Evolutionary conservation across 2,888 invertebrate species (phyloP).

Genomic region (Hydroisotoma schaefferi): DNA sequence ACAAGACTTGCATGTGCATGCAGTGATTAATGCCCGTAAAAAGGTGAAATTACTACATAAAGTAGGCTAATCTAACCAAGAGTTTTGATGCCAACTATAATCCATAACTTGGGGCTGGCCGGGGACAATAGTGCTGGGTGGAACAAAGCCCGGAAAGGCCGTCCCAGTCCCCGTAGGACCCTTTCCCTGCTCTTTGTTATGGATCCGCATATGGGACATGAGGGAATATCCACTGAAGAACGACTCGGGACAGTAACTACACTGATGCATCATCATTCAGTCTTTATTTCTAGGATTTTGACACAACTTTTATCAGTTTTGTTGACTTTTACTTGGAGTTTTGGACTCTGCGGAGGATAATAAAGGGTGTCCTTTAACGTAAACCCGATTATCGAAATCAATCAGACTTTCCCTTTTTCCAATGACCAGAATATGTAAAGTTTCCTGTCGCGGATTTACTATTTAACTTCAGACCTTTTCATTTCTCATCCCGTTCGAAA

Average conservation of each 20-base stretch:
- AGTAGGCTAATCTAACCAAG: slow-evolving; percentile 22
- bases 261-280: slow-evolving; percentile 35
- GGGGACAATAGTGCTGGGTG: slow-evolving; percentile 30
- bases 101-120: slow-evolving; percentile 33
- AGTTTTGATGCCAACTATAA: slow-evolving; percentile 41
- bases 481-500: too few species aligned
- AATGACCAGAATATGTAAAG: slow-evolving; percentile 7
- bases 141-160: slow-evolving; percentile 39
- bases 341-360: too few species aligned
- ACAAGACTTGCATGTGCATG: not conserved
- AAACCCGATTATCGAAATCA: too few species aligned
- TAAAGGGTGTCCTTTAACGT: too few species aligned
- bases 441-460: not conserved
- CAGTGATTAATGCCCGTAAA: not conserved
- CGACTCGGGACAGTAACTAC: slow-evolving; percentile 38
- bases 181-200: slow-evolving; percentile 28
- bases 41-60: not conserved
- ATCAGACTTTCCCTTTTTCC: slow-evolving; percentile 3
- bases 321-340: too few species aligned
- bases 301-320: not conserved
- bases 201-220: slow-evolving; percentile 38
- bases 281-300: not conserved
- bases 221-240: slow-evolving; percentile 43
- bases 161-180: slow-evolving; percentile 23
- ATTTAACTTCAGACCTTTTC: not conserved